Evolutionary conservation across 1,140 invertebrate species (phyloP).

Genomic region (Solenopsis fugax): DNA sequence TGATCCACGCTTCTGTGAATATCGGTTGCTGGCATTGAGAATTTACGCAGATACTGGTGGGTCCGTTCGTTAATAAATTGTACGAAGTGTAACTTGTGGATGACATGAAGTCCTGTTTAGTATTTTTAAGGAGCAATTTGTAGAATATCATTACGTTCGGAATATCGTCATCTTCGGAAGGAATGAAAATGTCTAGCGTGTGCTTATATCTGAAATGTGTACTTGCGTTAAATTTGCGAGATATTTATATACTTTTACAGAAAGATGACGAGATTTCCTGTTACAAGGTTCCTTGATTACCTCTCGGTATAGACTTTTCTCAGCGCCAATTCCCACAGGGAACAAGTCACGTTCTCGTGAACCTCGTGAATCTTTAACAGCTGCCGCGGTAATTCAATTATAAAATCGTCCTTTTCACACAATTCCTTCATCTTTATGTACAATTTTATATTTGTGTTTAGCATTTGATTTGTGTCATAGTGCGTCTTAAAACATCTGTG

Average conservation of each 20-base stretch:
- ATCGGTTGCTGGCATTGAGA: constrained; percentile 80
- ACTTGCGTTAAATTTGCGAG: constrained; percentile 38
- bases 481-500: constrained; percentile 74
- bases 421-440: constrained; percentile 63
- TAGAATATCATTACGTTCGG: constrained; percentile 68
- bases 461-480: constrained; percentile 40
- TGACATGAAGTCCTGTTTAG: constrained; percentile 60
- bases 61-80: constrained; percentile 80
- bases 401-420: constrained; percentile 45
- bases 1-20: constrained; percentile 82
- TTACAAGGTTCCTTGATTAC: constrained; percentile 67
- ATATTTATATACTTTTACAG: constrained; percentile 20
- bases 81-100: constrained; percentile 66
- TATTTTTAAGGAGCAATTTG: constrained; percentile 43
- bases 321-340: constrained; percentile 81
- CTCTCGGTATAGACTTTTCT: constrained; percentile 79
- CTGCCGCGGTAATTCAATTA: constrained; percentile 81
- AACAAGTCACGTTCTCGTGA: constrained; percentile 73
- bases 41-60: constrained; percentile 78
- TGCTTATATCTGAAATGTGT: constrained; percentile 75
- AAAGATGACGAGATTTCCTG: not conserved
- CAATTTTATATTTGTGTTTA: constrained; percentile 74
- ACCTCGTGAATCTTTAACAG: constrained; percentile 76
- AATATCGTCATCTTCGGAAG: constrained; percentile 39
- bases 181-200: constrained; percentile 68